Conservation (phyloP, 2,888 invertebrate species). For the Pharmacophagus antenor region DNA sequence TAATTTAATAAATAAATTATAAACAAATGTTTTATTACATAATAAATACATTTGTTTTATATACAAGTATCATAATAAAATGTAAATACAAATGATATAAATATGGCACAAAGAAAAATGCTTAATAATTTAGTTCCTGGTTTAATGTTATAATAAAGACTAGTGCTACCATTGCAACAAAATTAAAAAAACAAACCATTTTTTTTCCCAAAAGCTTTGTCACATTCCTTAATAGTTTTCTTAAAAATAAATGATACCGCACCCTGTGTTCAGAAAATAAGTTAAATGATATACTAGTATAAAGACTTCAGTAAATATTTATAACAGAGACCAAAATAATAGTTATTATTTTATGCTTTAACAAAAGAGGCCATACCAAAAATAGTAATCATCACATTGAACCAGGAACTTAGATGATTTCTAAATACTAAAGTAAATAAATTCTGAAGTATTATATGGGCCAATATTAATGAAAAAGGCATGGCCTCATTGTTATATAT, state of each 20-base stretch:
- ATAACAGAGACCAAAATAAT: background rate
- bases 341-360: slow-evolving; percentile 24
- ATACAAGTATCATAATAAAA: too few relatives aligned
- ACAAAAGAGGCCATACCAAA: slow-evolving; percentile 45
- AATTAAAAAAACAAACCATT: slow-evolving; percentile 62
- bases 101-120: too few relatives aligned
- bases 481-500: slow-evolving; percentile 41
- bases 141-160: slow-evolving; percentile 44
- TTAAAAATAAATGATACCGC: slow-evolving; percentile 54
- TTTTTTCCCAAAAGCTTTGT: slow-evolving; percentile 55
- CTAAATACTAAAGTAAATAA: slow-evolving; percentile 10
- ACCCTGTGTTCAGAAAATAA: slow-evolving; percentile 56
- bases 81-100: too few relatives aligned
- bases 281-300: slow-evolving; percentile 22
- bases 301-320: background rate
- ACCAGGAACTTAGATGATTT: slow-evolving; percentile 33
- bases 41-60: background rate
- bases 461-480: slow-evolving; percentile 21
- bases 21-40: background rate
- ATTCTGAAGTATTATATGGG: slow-evolving; percentile 4
- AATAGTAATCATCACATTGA: slow-evolving; percentile 25
- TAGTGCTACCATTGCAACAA: slow-evolving; percentile 31
- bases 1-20: too few relatives aligned
- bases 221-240: slow-evolving; percentile 52
- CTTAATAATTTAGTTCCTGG: too few relatives aligned